Percentiles rank a stretch among this genome's conserved stretches.
These are phyloP conservation scores for Phanerotoma sp. DNA, from an alignment of 2,888 invertebrate genomes.

Conservation along the genomic window DNA sequence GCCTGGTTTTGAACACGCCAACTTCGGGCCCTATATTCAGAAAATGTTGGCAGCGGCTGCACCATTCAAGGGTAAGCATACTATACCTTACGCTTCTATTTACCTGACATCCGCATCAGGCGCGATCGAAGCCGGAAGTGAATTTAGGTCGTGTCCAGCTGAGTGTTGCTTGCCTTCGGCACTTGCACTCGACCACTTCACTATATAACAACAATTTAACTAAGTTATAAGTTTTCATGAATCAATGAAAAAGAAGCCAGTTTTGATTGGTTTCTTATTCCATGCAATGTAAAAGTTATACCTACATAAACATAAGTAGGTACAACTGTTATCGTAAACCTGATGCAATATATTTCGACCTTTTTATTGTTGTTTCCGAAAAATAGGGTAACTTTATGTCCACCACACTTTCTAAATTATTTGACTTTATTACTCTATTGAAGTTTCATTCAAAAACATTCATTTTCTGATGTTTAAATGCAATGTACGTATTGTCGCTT, in stretches of 20 bases:
- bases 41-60: constrained; percentile 58
- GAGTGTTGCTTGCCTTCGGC: background rate
- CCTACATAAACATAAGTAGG: too few species aligned
- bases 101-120: background rate
- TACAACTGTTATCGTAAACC: too few species aligned
- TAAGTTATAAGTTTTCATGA: constrained; percentile 52
- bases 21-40: constrained; percentile 62
- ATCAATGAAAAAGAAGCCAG: constrained; percentile 56
- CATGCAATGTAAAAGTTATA: background rate
- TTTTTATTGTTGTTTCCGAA: too few species aligned
- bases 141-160: constrained; percentile 44
- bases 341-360: too few species aligned
- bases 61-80: constrained; percentile 50
- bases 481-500: too few species aligned
- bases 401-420: too few species aligned
- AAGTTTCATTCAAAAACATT: too few species aligned
- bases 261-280: background rate
- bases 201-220: too few species aligned
- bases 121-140: constrained; percentile 21
- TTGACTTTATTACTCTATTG: too few species aligned
- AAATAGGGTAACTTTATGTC: too few species aligned
- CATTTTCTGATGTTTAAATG: too few species aligned
- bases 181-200: constrained; percentile 9
- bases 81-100: background rate
- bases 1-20: constrained; percentile 59